Evolutionary conservation across 2,113 vertebrate genomes (phyloP).

Genomic region (Callopanchax toddi): DNA sequence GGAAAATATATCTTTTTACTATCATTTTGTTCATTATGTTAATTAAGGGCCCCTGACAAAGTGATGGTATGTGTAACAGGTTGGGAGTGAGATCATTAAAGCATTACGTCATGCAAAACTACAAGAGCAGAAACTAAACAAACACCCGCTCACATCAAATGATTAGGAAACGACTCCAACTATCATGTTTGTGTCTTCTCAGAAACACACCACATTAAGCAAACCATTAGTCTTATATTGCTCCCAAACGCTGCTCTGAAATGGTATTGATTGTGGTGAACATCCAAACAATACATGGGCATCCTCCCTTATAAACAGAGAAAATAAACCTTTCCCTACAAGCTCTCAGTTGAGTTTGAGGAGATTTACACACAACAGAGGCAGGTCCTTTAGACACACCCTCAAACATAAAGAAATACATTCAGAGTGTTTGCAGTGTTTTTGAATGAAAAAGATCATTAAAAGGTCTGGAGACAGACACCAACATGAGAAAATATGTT

Average conservation of each 20-base stretch:
- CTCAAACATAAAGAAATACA: too few species aligned
- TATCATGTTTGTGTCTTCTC: conserved; percentile 34
- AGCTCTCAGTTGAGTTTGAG: not conserved
- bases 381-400: too few species aligned
- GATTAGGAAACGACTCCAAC: not conserved
- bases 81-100: not conserved
- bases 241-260: conserved; percentile 51
- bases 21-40: too few species aligned
- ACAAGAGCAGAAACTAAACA: not conserved
- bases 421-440: too few species aligned
- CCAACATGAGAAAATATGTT: too few species aligned
- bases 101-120: not conserved
- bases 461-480: too few species aligned
- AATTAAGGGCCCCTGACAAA: too few species aligned
- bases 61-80: too few species aligned
- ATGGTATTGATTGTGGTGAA: conserved; percentile 61
- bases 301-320: conserved; percentile 52
- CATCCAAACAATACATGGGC: conserved; percentile 51
- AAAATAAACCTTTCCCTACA: not conserved
- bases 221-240: conserved; percentile 43
- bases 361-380: not conserved
- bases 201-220: conserved; percentile 52
- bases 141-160: too few species aligned
- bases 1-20: too few species aligned
- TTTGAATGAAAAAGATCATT: too few species aligned